Base-by-base conservation (phyloP, 2,888 invertebrate species). In the Vannuccia rotundouncinata region DNA sequence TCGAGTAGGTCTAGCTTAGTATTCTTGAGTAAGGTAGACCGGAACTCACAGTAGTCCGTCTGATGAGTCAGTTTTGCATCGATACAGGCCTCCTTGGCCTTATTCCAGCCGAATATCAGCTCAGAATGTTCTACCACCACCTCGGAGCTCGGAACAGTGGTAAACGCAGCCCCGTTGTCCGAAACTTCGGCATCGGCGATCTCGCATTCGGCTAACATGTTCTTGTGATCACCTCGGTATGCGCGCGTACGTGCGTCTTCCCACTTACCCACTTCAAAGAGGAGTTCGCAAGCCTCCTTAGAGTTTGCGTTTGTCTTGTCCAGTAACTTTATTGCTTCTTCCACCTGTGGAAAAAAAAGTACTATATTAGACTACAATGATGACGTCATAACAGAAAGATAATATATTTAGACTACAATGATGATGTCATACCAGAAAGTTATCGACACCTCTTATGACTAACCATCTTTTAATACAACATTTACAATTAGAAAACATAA, bases 181-280 rank as follows among this genome's bases (percentile, higher is more conserved):
- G 83, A 27, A 80, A 84, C 78, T 28, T 84, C 81, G 29, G 83
- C 82, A 22, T 82, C 74, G 0, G 82, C 79, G 2, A 83, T 80
- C 25, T 84, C 82, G 74, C 83, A 83, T 17, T 83, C 77, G 0
- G 83, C 84, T n/a, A 84, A 82, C 5, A 83, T 60, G 1, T 78
- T 79, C 29, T 83, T 83, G 29, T 83, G 81, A 2, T 74, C 77
- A 5, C 82, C 82, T 29, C 80, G 81, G 74, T 82, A 82, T 0
- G 84, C 84, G 73, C 82, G 81, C n/a, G 73, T 2, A 0, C 83
- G 31, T 0, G 84, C 84, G 73, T 83, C 81, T 10, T 83, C 80
- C 22, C 80, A 74, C 30, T 81, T 74, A 0, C 85, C 85, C 80
- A 82, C 76, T 27, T 81, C 81, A 13, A 84, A 74, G 78, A 84